Evolutionary conservation across 92 coral and sea anemone genomes (phyloP), one percentile per base, ranked within the genome.

Genomic region (Pocillopora meandrina): DNA sequence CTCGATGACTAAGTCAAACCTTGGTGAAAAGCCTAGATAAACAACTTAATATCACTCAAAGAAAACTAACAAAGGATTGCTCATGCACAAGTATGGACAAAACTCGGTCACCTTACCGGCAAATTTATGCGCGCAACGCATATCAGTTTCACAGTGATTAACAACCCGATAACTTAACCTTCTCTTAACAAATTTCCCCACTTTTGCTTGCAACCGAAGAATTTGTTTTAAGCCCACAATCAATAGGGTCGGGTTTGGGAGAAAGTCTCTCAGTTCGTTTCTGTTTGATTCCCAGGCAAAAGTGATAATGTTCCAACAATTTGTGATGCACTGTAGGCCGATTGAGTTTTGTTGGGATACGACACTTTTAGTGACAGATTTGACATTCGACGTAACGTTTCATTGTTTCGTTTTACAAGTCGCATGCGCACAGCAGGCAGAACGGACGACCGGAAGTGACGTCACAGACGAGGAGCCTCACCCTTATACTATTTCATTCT

Each of bases 401-500:
- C 61, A 62, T 82, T 82, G 72, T 82, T 82, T 72, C 71, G 55
- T 82, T 82, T 82, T 72, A 72, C 71, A 82, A 82, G 86, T 82
- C 86, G 74, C 76, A 75, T 82, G 76, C 87, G 82, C 87, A 75
- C 87, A 84, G 56, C 85, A 82, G 73, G 89, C 79, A 85, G 89
- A 77, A 87, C 91, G 87, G 82, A 89, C 88, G 58, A 91, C 88
- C 83, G 93, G 92, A 88, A 83, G 76, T 78, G 91, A 92, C 87
- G 87, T 81, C 63, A 83, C 85, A 68, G 94, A 90, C 79, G 93
- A 90, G 85, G 97, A 96, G 82, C 99, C 98, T 67, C 99, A 96
- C 87, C 99, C 99, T 19, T 96, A 96, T 87, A 96, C 99, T 75
- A 94, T 96, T 85, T 96, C 99, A 18, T 96, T 96, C 91, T 96